Percentiles rank a stretch among this genome's conserved stretches.
phyloP scores from a whole-genome alignment of 2,797 vertebrate species.

The Phrynocephalus forsythii region DNA sequence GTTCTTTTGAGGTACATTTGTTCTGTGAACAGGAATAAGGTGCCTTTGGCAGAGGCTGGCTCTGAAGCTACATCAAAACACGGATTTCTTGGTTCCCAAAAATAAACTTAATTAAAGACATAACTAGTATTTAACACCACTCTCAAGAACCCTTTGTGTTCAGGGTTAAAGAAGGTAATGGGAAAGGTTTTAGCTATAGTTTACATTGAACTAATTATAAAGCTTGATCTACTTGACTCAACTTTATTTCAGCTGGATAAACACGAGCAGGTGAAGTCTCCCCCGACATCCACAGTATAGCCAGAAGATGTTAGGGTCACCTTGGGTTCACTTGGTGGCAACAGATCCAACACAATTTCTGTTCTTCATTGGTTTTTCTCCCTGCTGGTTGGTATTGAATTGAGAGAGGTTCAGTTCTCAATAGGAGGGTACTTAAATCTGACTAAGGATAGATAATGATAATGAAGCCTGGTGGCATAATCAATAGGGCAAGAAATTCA shows the following conservation, averaged over 20 bases:
- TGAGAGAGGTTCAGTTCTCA: background rate
- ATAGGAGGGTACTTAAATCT: conserved; percentile 30
- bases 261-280: background rate
- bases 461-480: conserved; percentile 20
- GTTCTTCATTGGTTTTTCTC: background rate
- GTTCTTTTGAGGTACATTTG: background rate
- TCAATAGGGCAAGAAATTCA: conserved; percentile 30
- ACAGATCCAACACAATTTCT: conserved; percentile 13
- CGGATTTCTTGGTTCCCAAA: background rate
- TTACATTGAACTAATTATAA: background rate
- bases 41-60: background rate
- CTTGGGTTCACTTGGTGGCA: background rate
- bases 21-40: background rate
- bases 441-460: conserved; percentile 32
- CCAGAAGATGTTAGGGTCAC: background rate
- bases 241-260: background rate
- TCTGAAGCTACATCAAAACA: background rate
- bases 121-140: background rate
- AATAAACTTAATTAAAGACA: background rate
- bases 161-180: background rate
- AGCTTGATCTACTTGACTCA: too few species aligned
- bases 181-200: background rate
- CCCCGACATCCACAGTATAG: background rate
- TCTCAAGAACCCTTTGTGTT: background rate
- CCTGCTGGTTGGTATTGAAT: background rate